Evolutionary conservation across 2,888 invertebrate species (phyloP).

Genomic region (Sycophila texana): DNA sequence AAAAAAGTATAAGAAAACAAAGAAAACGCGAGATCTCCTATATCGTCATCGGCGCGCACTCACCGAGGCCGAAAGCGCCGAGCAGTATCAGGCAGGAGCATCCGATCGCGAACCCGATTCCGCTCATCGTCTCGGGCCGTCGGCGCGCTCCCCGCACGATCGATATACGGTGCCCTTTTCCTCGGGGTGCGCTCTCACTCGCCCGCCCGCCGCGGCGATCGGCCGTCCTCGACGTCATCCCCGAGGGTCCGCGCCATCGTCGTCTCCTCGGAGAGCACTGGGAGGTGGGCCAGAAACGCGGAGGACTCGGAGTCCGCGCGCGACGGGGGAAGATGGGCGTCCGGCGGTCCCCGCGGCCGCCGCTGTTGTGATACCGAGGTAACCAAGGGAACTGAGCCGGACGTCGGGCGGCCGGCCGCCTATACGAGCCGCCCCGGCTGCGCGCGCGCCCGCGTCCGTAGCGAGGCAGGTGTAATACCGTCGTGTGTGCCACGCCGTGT

Average conservation of each 20-base stretch:
- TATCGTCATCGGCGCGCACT: background rate
- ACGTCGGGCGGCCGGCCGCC: background rate
- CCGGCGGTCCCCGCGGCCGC: conserved; percentile 41
- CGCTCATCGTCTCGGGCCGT: conserved; percentile 17
- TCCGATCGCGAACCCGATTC: conserved; percentile 7
- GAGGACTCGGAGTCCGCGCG: background rate
- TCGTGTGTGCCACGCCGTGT: too few species aligned
- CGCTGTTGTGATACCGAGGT: conserved; percentile 62
- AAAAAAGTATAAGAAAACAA: too few species aligned
- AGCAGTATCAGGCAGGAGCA: conserved; percentile 26
- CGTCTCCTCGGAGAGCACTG: background rate
- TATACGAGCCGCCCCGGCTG: background rate
- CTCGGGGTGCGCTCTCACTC: too few species aligned
- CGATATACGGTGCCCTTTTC: too few species aligned
- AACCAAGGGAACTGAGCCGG: conserved; percentile 61
- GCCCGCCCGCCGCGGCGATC: too few species aligned
- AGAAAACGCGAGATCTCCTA: too few species aligned
- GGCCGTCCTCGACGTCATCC: too few species aligned
- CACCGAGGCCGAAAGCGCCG: conserved; percentile 3
- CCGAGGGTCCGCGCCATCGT: background rate
- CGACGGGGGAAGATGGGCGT: background rate
- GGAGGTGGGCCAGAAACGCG: background rate
- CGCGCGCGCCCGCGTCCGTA: background rate
- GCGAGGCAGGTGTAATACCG: background rate
- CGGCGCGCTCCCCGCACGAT: background rate